Conservation (phyloP, 2,113 vertebrate genomes). For the Ameiurus melas region DNA sequence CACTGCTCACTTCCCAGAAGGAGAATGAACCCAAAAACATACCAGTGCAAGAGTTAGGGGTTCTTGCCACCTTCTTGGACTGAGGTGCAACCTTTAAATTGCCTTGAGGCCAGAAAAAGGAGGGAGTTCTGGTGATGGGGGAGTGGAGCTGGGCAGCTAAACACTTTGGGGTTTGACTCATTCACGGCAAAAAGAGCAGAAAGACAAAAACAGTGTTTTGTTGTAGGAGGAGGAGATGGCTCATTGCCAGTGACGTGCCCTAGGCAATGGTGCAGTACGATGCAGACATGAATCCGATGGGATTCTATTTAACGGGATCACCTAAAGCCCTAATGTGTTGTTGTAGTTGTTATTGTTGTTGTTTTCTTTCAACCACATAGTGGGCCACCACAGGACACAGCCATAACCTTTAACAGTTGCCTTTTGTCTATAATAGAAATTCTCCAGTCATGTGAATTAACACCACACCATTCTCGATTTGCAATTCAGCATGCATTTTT, state of each 20-base stretch:
- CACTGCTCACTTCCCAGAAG: conserved; percentile 21
- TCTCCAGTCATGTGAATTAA: neutral
- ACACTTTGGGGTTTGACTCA: conserved; percentile 47
- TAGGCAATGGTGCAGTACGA: neutral
- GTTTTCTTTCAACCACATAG: too few species aligned
- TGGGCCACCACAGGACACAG: neutral
- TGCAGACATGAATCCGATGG: neutral
- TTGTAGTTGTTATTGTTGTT: too few species aligned
- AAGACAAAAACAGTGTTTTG: conserved; percentile 22
- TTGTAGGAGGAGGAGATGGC: conserved; percentile 19
- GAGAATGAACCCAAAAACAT: conserved; percentile 34
- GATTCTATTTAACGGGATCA: neutral
- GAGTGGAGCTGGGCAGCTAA: conserved; percentile 41
- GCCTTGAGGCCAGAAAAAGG: conserved; percentile 41
- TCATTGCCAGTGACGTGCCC: neutral
- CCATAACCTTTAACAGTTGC: neutral
- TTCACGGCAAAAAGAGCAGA: conserved; percentile 29
- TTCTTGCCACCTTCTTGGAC: conserved; percentile 30
- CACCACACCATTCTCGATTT: neutral
- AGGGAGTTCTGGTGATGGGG: conserved; percentile 35
- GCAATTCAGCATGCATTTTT: neutral
- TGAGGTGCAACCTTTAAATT: conserved; percentile 49
- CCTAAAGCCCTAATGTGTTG: neutral
- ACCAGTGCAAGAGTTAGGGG: conserved; percentile 35
- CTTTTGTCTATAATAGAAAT: neutral